Conservation (phyloP, 2,113 vertebrate species). For the Tenrec ecaudatus region DNA sequence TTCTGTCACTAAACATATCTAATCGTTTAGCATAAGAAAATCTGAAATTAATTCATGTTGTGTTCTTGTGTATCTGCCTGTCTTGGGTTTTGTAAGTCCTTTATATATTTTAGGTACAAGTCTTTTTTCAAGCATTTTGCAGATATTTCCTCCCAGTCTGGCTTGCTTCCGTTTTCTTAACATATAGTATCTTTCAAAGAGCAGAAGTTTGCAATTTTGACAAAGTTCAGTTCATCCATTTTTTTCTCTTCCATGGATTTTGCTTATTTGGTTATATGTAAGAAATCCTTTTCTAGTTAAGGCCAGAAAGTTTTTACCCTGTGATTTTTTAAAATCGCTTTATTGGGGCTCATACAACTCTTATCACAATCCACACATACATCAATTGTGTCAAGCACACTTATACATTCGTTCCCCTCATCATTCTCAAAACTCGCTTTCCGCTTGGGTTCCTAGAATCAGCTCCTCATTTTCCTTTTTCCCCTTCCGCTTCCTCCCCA, state of each 20-base stretch:
- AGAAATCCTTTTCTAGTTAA: not conserved
- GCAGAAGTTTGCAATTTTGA: slow-evolving; percentile 15
- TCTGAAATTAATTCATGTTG: too few species aligned
- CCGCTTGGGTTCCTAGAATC: too few species aligned
- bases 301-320: slow-evolving; percentile 9
- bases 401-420: too few species aligned
- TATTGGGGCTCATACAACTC: too few species aligned
- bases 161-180: slow-evolving; percentile 32
- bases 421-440: too few species aligned
- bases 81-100: slow-evolving; percentile 3
- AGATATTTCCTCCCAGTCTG: not conserved
- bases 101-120: not conserved
- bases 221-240: not conserved
- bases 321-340: not conserved
- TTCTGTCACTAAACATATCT: not conserved
- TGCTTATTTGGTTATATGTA: not conserved
- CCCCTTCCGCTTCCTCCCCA: too few species aligned
- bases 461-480: too few species aligned
- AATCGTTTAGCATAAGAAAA: too few species aligned
- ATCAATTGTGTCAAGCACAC: too few species aligned
- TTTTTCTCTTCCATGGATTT: slow-evolving; percentile 8
- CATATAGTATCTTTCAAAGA: slow-evolving; percentile 41
- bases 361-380: too few species aligned
- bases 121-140: slow-evolving; percentile 18
- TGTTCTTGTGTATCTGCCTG: not conserved